Conservation (phyloP, 2,797 vertebrate species). For the Meda fulgida region DNA sequence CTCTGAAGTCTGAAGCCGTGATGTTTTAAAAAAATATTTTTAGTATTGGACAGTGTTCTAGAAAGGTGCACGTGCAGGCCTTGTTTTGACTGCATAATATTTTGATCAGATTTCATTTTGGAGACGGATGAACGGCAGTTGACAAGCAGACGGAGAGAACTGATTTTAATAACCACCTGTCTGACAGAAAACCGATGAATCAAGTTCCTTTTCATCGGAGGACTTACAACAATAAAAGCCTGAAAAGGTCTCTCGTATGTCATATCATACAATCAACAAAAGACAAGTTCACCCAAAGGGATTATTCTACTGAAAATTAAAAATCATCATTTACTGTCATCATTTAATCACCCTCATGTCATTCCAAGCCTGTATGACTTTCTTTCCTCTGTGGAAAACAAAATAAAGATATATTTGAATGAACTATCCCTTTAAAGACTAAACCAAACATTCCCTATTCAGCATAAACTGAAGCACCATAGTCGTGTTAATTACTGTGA, state of each 20-base stretch:
- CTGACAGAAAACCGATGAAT: constrained; percentile 32
- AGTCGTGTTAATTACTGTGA: constrained; percentile 24
- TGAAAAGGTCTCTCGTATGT: background rate
- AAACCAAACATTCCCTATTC: constrained; percentile 22
- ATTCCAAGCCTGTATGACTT: background rate
- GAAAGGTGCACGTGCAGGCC: background rate
- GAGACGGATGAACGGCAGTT: constrained; percentile 21
- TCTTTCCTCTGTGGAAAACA: background rate
- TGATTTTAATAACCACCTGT: constrained; percentile 20
- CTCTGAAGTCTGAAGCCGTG: background rate
- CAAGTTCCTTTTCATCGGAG: constrained; percentile 19
- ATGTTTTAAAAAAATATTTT: background rate
- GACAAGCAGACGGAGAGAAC: constrained; percentile 50
- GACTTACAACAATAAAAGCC: constrained; percentile 34
- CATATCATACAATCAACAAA: background rate
- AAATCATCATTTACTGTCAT: constrained; percentile 6
- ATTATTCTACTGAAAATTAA: background rate
- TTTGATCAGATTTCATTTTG: constrained; percentile 17
- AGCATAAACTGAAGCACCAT: constrained; percentile 23
- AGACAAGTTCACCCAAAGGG: background rate
- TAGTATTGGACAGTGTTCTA: background rate
- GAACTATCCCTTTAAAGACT: background rate
- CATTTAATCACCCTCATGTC: background rate
- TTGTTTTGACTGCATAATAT: background rate
- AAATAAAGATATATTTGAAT: background rate